Percentiles rank a stretch among this genome's conserved stretches.
These are phyloP conservation scores for Stichodactyla mertensii DNA, from an alignment of 64 coral and sea anemone species.

Conservation along the genomic window DNA sequence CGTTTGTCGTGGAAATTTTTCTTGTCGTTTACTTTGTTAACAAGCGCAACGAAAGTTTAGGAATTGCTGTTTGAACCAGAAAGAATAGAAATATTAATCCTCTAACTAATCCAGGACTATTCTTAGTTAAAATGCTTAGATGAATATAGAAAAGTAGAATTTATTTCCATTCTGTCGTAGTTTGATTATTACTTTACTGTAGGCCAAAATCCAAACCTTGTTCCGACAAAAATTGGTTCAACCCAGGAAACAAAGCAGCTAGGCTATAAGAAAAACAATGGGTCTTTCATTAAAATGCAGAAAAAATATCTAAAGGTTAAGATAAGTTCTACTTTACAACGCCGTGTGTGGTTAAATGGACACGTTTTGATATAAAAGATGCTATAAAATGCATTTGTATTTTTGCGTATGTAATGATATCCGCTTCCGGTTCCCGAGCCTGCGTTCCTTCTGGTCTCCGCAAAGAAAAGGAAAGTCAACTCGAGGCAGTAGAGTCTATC, in stretches of 20 bases:
- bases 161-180: not conserved
- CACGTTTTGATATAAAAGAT: not conserved
- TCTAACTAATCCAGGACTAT: too few relatives aligned
- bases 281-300: not conserved
- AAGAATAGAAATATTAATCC: too few relatives aligned
- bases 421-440: not conserved
- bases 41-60: too few relatives aligned
- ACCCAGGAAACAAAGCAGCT: not conserved
- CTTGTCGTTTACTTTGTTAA: too few relatives aligned
- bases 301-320: not conserved
- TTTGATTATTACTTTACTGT: not conserved
- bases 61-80: too few relatives aligned
- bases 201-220: not conserved
- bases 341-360: not conserved
- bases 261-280: not conserved
- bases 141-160: not conserved
- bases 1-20: too few relatives aligned
- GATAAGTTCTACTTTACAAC: not conserved
- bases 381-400: not conserved
- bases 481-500: too few relatives aligned
- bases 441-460: not conserved
- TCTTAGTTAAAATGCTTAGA: too few relatives aligned
- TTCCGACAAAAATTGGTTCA: not conserved
- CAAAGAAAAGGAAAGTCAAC: too few relatives aligned
- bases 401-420: too few relatives aligned